Conservation (phyloP, 2,797 vertebrate genomes). For the Semotilus atromaculatus region DNA sequence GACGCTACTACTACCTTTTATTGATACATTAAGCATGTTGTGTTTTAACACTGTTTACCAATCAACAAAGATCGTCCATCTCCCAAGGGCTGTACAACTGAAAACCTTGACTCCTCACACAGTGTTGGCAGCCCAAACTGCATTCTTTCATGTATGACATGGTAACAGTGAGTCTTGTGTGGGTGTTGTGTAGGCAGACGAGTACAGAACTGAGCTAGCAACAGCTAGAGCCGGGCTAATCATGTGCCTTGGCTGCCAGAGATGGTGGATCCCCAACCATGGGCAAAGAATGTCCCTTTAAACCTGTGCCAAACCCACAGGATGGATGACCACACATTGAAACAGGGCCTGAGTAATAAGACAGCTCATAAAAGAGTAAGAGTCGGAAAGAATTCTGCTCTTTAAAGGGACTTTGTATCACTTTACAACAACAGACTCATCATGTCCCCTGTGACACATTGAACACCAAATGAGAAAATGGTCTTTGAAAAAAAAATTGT, state of each 20-base stretch:
- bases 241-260: slow-evolving; percentile 54
- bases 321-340: slow-evolving; percentile 56
- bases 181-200: slow-evolving; percentile 57
- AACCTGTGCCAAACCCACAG: slow-evolving; percentile 56
- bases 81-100: slow-evolving; percentile 23
- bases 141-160: slow-evolving; percentile 61
- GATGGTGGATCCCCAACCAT: slow-evolving; percentile 51
- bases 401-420: slow-evolving; percentile 31
- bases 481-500: background rate
- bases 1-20: background rate
- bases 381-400: slow-evolving; percentile 42
- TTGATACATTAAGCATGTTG: background rate
- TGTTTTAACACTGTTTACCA: slow-evolving; percentile 21
- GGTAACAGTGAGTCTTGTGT: slow-evolving; percentile 58
- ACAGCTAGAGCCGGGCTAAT: slow-evolving; percentile 47
- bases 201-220: slow-evolving; percentile 48
- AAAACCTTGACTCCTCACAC: slow-evolving; percentile 51
- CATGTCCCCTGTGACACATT: background rate
- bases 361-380: slow-evolving; percentile 36
- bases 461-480: background rate
- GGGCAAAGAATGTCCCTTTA: slow-evolving; percentile 51
- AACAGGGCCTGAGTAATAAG: slow-evolving; percentile 49
- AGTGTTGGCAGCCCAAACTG: slow-evolving; percentile 22
- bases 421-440: slow-evolving; percentile 15
- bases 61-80: slow-evolving; percentile 1